Base-by-base conservation (phyloP, 1,140 invertebrate species). In the Thaumatotibia leucotreta region DNA sequence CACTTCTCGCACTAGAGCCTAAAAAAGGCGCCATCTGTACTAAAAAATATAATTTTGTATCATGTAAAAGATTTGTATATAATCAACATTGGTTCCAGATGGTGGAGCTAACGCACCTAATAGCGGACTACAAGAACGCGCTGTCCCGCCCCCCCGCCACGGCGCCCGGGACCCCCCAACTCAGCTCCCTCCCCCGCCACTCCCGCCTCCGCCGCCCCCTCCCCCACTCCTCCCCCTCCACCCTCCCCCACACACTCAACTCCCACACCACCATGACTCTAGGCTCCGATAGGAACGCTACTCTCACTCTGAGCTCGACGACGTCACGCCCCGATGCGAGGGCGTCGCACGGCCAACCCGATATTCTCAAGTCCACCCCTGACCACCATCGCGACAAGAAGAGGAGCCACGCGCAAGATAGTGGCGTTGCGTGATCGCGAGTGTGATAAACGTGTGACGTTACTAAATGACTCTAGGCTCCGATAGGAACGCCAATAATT, bases 51-150 rank as follows among this genome's bases (percentile, higher is more conserved):
- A n/a, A n/a, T n/a, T n/a, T n/a, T n/a, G n/a, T n/a, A n/a, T n/a
- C n/a, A n/a, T n/a, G n/a, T n/a, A n/a, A n/a, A n/a, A n/a, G n/a
- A n/a, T n/a, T n/a, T n/a, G n/a, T n/a, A n/a, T n/a, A n/a, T n/a
- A n/a, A n/a, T n/a, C n/a, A n/a, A n/a, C n/a, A n/a, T n/a, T n/a
- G n/a, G n/a, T 89, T 70, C 4, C 89, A 97, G 96, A 97, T 98
- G 86, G 89, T 91, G 64, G 97, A 99, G 91, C 94, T 98, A 70
- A 99, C 97, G 0, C 92, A 98, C 62, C 92, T 99, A 23, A 98
- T 98, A 80, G 97, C 98, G 11, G 97, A 98, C 90, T 99, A 98
- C 84, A 98, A 98, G 95, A 99, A 99, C 90, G 95, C 96, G 0
- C 80, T 97, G 68, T 81, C 83, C 0, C 79, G 84, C 0, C 70